Percentiles rank a stretch among this genome's conserved stretches.
Evolutionary conservation across 2,797 vertebrate species (phyloP).

Genomic region (Phrynocephalus forsythii): DNA sequence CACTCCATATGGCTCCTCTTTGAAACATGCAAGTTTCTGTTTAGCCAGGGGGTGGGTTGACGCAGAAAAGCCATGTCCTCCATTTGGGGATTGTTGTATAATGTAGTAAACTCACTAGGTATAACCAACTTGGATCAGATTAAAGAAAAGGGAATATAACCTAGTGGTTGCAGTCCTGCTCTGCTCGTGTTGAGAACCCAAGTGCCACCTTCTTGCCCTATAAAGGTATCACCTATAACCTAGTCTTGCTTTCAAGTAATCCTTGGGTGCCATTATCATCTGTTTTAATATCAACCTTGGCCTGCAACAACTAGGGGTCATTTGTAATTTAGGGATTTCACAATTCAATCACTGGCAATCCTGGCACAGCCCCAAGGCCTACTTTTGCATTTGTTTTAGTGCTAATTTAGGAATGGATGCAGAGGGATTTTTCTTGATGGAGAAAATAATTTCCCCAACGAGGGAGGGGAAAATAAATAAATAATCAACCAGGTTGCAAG

Average conservation of each 20-base stretch:
- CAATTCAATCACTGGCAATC: slow-evolving; percentile 60
- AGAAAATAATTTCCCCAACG: slow-evolving; percentile 46
- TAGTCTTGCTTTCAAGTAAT: not conserved
- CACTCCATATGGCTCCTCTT: too few relatives aligned
- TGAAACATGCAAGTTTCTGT: too few relatives aligned
- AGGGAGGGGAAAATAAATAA: not conserved
- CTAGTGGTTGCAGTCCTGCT: too few relatives aligned
- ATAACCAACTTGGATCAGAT: too few relatives aligned
- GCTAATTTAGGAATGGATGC: not conserved
- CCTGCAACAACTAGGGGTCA: slow-evolving; percentile 49
- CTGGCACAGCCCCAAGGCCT: slow-evolving; percentile 37
- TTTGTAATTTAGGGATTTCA: slow-evolving; percentile 58
- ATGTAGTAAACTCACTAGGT: too few relatives aligned
- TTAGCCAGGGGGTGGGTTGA: too few relatives aligned
- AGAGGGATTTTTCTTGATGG: not conserved
- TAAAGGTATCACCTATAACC: too few relatives aligned
- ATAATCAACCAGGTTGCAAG: slow-evolving; percentile 33
- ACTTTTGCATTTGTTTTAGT: slow-evolving; percentile 48
- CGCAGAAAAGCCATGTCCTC: too few relatives aligned
- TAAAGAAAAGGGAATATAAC: too few relatives aligned
- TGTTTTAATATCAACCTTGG: slow-evolving; percentile 53
- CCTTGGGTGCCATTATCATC: slow-evolving; percentile 11
- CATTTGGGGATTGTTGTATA: too few relatives aligned
- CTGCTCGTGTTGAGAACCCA: too few relatives aligned
- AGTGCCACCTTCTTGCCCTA: too few relatives aligned